phyloP scores from a whole-genome alignment of 2,797 vertebrate species.

The Pangasius larnaudii region DNA sequence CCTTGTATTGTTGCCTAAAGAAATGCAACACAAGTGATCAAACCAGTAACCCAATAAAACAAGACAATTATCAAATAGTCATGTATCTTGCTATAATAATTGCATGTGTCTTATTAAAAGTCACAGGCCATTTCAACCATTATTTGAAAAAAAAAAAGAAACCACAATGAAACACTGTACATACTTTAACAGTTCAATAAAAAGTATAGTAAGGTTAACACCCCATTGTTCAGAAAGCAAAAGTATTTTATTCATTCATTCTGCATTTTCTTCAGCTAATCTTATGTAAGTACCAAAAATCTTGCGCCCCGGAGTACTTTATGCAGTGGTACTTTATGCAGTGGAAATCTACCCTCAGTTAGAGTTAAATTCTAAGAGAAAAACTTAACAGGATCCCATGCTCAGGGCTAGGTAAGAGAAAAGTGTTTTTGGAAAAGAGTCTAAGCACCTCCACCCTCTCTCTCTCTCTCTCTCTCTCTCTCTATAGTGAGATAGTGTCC shows the following conservation, averaged over 20 bases:
- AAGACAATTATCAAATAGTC: not conserved
- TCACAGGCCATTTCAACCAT: not conserved
- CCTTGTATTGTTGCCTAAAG: slow-evolving; percentile 68
- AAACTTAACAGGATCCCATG: not conserved
- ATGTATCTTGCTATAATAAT: not conserved
- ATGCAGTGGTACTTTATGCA: not conserved
- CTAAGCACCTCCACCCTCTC: not conserved
- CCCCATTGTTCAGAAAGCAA: not conserved
- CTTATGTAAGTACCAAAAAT: not conserved
- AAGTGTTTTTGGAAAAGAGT: not conserved
- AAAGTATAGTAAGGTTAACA: not conserved
- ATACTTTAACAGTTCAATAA: not conserved
- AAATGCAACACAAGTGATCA: not conserved
- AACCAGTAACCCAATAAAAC: not conserved
- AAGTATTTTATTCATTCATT: not conserved
- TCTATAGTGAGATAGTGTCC: slow-evolving; percentile 26
- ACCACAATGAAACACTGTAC: not conserved
- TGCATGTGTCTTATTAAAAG: not conserved
- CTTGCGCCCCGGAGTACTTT: not conserved
- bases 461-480: slow-evolving; percentile 1
- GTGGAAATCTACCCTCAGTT: not conserved
- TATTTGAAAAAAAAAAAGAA: not conserved
- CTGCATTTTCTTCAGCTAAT: not conserved
- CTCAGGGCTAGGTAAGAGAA: slow-evolving; percentile 29
- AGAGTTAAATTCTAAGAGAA: not conserved